Percentiles rank a stretch among this genome's conserved stretches.
These are phyloP conservation scores for Columbina picui DNA, from an alignment of 2,113 vertebrate genomes.

Conservation along the genomic window DNA sequence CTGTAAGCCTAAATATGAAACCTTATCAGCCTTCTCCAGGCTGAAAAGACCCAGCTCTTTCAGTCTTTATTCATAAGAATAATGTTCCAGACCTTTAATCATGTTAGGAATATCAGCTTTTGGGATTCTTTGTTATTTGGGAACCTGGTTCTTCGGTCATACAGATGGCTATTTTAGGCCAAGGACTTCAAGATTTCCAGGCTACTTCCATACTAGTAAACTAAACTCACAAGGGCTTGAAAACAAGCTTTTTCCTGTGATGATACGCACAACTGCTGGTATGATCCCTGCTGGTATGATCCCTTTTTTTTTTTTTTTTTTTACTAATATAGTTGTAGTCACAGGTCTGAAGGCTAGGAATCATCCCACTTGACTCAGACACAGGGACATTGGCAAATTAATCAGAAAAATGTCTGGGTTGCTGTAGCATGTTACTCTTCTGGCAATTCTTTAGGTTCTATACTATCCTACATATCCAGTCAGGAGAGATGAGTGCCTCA, in stretches of 20 bases:
- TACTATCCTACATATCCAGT: accelerated
- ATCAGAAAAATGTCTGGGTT: neutral
- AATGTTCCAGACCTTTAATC: too few species aligned
- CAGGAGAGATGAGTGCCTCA: neutral
- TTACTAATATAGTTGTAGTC: neutral
- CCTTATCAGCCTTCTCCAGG: too few species aligned
- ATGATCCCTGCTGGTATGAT: neutral
- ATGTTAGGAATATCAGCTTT: neutral
- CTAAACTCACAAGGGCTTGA: neutral
- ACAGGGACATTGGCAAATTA: neutral
- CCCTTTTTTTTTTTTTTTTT: neutral
- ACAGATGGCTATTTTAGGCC: neutral
- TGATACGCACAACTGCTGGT: neutral
- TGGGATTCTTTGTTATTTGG: neutral
- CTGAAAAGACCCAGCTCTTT: too few species aligned
- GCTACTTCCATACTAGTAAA: neutral
- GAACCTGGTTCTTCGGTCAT: neutral
- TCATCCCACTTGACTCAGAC: neutral
- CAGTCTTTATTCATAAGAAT: too few species aligned
- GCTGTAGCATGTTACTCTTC: neutral
- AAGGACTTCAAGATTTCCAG: neutral
- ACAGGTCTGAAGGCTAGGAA: neutral
- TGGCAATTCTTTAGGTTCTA: neutral
- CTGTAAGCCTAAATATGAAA: too few species aligned
- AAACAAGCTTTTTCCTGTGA: neutral